Evolutionary conservation across 2,888 invertebrate genomes (phyloP).

Genomic region (Hipparchia sbordonii): DNA sequence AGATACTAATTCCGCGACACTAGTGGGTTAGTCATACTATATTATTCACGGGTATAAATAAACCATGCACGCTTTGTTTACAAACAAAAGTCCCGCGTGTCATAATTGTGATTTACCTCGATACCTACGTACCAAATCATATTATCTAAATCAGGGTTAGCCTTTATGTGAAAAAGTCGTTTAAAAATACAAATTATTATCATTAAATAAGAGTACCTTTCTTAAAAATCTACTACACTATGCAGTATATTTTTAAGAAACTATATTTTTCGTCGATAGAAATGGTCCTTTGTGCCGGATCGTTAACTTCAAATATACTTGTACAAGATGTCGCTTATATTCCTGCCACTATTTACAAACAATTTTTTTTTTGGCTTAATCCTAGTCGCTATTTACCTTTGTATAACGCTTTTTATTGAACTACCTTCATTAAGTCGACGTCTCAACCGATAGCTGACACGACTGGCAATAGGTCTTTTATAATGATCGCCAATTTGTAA

Average conservation of each 20-base stretch:
- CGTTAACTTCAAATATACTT: not conserved
- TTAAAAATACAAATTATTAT: not conserved
- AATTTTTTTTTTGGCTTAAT: no score
- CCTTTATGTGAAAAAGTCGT: not conserved
- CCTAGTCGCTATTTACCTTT: no score
- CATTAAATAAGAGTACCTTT: no score
- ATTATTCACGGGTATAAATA: slow-evolving; percentile 50
- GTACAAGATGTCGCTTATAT: not conserved
- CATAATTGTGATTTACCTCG: slow-evolving; percentile 30
- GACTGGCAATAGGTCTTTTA: no score
- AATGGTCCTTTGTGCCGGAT: slow-evolving; percentile 1
- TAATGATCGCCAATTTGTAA: no score
- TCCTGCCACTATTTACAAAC: no score
- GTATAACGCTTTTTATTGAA: no score
- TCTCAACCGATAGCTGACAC: no score
- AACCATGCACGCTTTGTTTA: slow-evolving; percentile 47
- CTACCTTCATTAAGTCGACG: no score
- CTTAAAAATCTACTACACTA: no score
- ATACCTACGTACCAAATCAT: not conserved
- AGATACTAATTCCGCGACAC: slow-evolving; percentile 48
- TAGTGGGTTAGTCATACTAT: slow-evolving; percentile 52
- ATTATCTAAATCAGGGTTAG: not conserved
- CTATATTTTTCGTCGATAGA: not conserved
- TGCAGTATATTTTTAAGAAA: no score
- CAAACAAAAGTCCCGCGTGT: slow-evolving; percentile 44